Evolutionary conservation across 2,113 vertebrate species (phyloP), one percentile per base, ranked within the genome.

Genomic region (Cyrtonyx montezumae): DNA sequence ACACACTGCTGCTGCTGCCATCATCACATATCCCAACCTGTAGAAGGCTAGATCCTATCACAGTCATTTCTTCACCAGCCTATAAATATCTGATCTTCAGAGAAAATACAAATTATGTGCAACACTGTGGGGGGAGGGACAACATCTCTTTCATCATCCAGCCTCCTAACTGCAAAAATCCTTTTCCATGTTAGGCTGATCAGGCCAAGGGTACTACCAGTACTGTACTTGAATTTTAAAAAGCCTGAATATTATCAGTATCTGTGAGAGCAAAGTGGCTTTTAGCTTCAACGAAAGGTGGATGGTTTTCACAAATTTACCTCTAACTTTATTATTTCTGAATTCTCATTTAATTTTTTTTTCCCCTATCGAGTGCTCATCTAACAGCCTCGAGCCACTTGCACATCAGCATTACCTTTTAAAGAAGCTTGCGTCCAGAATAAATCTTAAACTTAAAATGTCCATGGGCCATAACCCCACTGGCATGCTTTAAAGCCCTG

Each of bases 1-100:
- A 30, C 51, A 30, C 76, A 21, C 68, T 36, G 55, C 25, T 28
- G 55, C 22, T 28, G 53, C 74, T 79, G 75, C 90, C 62, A 61
- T 83, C 25, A 86, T 75, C 79, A 79, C 59, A 32, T 79, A 49
- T 85, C 85, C 51, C 25, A 91, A 45, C 59, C 90, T 62, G 63
- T 77, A 90, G 84, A 92, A 71, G 49, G 62, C 90, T 74, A 92
- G 90, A 94, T 93, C 67, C 76, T 92, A 83, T 87, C 88, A 28
- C 20, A 83, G 62, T 67, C 42, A 83, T 85, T 90, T 77, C 87
- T 93, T 58, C 32, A 66, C 37, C 48, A 78, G 77, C 59, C 83
- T 83, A 67, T 80, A 87, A 88, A 79, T 87, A 86, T 51, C 59
- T 84, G 36, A n/a, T 43, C 79, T 86, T 67, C 62, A 76, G 84